phyloP scores from a whole-genome alignment of 2,113 vertebrate genomes.

The Labrus mixtus region DNA sequence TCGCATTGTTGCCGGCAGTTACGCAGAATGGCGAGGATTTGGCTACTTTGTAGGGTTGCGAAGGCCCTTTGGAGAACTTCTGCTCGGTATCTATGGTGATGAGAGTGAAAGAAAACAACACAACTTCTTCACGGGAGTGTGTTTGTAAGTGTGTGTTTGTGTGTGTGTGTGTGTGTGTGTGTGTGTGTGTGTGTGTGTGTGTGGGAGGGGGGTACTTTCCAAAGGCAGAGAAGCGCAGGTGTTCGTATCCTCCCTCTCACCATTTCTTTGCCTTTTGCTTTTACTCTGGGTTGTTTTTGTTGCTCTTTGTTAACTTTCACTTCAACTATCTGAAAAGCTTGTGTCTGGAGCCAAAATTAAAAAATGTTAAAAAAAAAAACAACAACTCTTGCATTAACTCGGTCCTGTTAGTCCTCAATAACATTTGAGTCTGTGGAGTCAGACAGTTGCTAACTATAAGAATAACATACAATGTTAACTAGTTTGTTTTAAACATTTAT shows the following conservation, averaged over 20 bases:
- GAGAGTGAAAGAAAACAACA: conserved; percentile 49
- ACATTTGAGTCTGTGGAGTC: no score
- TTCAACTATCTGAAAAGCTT: conserved; percentile 9
- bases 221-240: conserved; percentile 68
- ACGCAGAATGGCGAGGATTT: conserved; percentile 60
- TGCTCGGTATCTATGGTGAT: conserved; percentile 70
- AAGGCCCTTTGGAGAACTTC: conserved; percentile 62
- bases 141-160: conserved; percentile 16
- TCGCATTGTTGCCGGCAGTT: conserved; percentile 71
- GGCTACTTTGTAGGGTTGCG: conserved; percentile 59
- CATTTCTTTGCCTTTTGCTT: conserved; percentile 24
- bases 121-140: conserved; percentile 47
- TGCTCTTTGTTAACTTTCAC: conserved; percentile 41
- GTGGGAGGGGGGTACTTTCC: conserved; percentile 51
- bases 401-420: no score
- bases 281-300: conserved; percentile 46
- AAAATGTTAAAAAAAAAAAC: not conserved
- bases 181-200: conserved; percentile 18
- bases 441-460: no score
- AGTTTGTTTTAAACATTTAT: no score
- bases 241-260: conserved; percentile 44
- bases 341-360: conserved; percentile 14
- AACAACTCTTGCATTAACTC: not conserved
- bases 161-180: conserved; percentile 32
- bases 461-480: no score